These are phyloP conservation scores for Ivindomyrus marchei DNA, from an alignment of 2,113 vertebrate species.

Conservation along the genomic window DNA sequence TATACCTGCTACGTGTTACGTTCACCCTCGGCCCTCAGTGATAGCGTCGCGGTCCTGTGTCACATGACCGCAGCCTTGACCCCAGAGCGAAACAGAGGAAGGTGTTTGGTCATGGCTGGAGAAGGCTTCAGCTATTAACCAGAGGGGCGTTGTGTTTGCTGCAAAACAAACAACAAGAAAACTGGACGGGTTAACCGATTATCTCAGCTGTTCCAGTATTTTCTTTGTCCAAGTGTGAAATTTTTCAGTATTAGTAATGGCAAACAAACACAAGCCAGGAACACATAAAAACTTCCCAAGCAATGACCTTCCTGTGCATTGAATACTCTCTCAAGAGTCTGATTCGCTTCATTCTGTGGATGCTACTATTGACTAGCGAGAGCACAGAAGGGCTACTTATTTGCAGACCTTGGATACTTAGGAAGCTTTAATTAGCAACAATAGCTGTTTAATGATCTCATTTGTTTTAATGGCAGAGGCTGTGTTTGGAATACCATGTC, in stretches of 20 bases:
- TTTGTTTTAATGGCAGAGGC: slow-evolving; percentile 47
- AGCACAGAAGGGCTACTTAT: slow-evolving; percentile 30
- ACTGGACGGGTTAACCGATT: slow-evolving; percentile 30
- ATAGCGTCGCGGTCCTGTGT: neutral
- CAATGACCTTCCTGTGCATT: slow-evolving; percentile 28
- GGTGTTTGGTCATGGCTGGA: neutral
- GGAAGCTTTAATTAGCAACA: slow-evolving; percentile 51
- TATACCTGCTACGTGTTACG: slow-evolving; percentile 23
- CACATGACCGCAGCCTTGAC: neutral
- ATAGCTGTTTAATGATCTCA: slow-evolving; percentile 52
- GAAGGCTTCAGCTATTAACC: slow-evolving; percentile 27
- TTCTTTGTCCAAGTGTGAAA: neutral
- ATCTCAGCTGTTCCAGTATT: neutral
- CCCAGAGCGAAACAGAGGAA: neutral
- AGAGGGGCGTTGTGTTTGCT: slow-evolving; percentile 45
- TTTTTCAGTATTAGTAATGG: neutral
- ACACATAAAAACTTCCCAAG: slow-evolving; percentile 40
- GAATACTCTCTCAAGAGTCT: neutral
- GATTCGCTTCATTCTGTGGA: neutral
- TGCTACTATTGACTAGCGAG: neutral
- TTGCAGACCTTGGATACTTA: slow-evolving; percentile 43
- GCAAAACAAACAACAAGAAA: slow-evolving; percentile 56
- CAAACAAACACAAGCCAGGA: neutral
- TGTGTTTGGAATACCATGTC: slow-evolving; percentile 24
- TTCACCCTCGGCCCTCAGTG: neutral